Evolutionary conservation across 2,888 invertebrate genomes (phyloP).

Genomic region (Tiphia femorata): DNA sequence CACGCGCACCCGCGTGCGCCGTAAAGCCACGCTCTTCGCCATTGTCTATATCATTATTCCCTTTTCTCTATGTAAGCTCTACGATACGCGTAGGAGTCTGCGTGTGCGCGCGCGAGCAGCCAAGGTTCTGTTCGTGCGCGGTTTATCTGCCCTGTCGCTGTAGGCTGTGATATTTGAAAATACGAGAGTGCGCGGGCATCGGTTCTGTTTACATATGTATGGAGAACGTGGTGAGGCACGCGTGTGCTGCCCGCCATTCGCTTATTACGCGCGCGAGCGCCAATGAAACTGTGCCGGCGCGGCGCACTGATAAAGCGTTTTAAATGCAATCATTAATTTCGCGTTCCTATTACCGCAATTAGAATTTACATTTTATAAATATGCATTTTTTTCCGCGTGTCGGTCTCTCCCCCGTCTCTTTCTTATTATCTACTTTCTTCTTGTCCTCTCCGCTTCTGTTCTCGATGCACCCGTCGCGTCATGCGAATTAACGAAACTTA

Average conservation of each 20-base stretch:
- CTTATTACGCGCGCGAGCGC: constrained; percentile 43
- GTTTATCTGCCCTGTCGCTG: no score
- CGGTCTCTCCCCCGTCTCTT: no score
- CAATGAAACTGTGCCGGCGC: constrained; percentile 40
- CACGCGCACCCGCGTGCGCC: background rate
- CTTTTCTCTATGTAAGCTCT: background rate
- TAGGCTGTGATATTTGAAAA: no score
- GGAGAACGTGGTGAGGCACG: background rate
- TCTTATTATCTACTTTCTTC: no score
- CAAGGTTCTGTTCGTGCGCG: background rate
- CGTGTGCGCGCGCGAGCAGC: background rate
- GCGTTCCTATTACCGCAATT: constrained; percentile 55
- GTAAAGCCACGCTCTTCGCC: background rate
- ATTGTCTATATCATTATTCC: constrained; percentile 18
- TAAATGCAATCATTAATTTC: constrained; percentile 57
- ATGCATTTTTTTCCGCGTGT: constrained; percentile 36
- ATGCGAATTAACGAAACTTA: no score
- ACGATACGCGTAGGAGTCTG: background rate
- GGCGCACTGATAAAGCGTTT: constrained; percentile 52
- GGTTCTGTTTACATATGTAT: no score
- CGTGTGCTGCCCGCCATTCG: constrained; percentile 6
- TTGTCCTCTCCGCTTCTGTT: no score
- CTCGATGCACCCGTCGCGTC: no score
- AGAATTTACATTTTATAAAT: constrained; percentile 60
- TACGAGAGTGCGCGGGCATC: no score